A percentile compares a stretch with the other conserved stretches of the same genome.
phyloP scores from a whole-genome alignment of 2,113 vertebrate genomes.

The Oplegnathus fasciatus region DNA sequence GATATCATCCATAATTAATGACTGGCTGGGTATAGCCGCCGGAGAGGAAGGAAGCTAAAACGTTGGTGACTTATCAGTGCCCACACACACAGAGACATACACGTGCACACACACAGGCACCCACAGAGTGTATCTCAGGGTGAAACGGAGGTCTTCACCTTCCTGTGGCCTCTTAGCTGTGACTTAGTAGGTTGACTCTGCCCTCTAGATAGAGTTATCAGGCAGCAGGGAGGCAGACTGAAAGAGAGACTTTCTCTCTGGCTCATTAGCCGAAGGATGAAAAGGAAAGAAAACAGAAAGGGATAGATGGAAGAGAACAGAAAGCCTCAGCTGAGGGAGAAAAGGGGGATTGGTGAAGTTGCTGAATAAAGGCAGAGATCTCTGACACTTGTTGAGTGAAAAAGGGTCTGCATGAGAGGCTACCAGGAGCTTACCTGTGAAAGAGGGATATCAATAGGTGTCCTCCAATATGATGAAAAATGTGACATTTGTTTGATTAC shows the following conservation, averaged over 20 bases:
- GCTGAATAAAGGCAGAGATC: slow-evolving; percentile 11
- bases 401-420: background rate
- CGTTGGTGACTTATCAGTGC: slow-evolving; percentile 59
- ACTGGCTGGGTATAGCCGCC: slow-evolving; percentile 30
- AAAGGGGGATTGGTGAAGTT: slow-evolving; percentile 19
- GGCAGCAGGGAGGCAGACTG: slow-evolving; percentile 2
- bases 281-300: slow-evolving; percentile 6
- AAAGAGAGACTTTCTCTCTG: slow-evolving; percentile 13
- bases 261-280: slow-evolving; percentile 18
- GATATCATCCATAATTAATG: slow-evolving; percentile 78
- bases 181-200: slow-evolving; percentile 37
- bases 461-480: background rate
- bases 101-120: background rate
- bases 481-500: background rate
- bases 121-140: slow-evolving; percentile 43
- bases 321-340: background rate
- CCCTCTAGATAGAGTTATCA: slow-evolving; percentile 25
- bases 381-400: slow-evolving; percentile 19
- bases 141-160: slow-evolving; percentile 71
- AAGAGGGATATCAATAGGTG: background rate
- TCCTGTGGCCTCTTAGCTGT: slow-evolving; percentile 52
- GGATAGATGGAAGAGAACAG: background rate
- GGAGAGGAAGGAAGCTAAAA: slow-evolving; percentile 60
- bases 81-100: slow-evolving; percentile 12
- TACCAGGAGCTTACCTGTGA: background rate